Conservation (phyloP, 1,140 invertebrate genomes). For the Ips nitidus region DNA sequence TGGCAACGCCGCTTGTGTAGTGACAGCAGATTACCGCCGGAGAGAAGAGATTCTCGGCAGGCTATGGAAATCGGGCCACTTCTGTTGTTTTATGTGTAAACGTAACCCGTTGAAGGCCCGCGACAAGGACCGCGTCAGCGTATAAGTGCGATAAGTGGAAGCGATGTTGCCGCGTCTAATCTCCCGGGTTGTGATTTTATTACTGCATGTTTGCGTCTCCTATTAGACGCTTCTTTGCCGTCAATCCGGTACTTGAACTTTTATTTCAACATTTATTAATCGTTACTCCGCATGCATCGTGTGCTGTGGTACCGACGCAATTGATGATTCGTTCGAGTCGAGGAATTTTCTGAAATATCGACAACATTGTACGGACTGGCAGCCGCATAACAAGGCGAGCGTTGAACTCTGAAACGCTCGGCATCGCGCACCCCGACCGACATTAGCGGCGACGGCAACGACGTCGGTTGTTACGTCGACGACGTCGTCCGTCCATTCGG, state of each 20-base stretch:
- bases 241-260: no score
- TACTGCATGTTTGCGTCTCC: no score
- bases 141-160: slow-evolving; percentile 31
- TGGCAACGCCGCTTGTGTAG: slow-evolving; percentile 8
- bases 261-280: no score
- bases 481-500: slow-evolving; percentile 16
- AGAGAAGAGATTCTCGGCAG: slow-evolving; percentile 30
- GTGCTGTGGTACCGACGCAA: neutral
- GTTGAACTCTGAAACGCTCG: slow-evolving; percentile 22
- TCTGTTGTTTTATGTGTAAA: slow-evolving; percentile 38
- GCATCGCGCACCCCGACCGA: slow-evolving; percentile 31
- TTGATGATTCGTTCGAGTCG: neutral
- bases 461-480: slow-evolving; percentile 30
- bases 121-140: slow-evolving; percentile 32
- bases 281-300: no score
- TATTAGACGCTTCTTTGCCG: no score
- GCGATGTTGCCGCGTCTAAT: slow-evolving; percentile 14
- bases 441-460: slow-evolving; percentile 26
- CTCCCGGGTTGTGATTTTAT: no score
- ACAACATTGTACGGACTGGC: slow-evolving; percentile 22
- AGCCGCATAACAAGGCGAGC: slow-evolving; percentile 32
- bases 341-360: slow-evolving; percentile 1
- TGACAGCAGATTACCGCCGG: slow-evolving; percentile 7
- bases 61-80: slow-evolving; percentile 38
- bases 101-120: slow-evolving; percentile 36